Percentiles rank a stretch among this genome's conserved stretches.
phyloP scores from a whole-genome alignment of 2,113 vertebrate species.

The Todiramphus saurophagus region DNA sequence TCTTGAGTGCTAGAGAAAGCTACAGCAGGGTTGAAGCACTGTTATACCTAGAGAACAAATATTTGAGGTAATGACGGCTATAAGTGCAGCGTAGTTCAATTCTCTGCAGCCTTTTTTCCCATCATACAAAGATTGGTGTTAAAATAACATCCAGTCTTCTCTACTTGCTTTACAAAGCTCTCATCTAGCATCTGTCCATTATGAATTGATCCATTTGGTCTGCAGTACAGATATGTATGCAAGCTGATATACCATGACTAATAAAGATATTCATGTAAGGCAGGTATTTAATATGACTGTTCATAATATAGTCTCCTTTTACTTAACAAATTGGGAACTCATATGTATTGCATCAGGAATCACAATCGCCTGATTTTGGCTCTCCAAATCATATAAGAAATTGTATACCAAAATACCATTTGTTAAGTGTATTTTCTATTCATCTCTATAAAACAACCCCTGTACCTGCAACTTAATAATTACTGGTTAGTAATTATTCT shows the following conservation, averaged over 20 bases:
- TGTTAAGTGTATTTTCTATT: not conserved
- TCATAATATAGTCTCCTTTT: not conserved
- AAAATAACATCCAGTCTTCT: not conserved
- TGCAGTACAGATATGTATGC: not conserved
- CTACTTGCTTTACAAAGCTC: not conserved
- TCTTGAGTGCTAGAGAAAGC: not conserved
- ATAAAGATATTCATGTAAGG: not conserved
- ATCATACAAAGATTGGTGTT: not conserved
- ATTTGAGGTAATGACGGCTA: not conserved
- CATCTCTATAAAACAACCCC: not conserved
- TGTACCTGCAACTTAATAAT: not conserved
- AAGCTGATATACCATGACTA: not conserved
- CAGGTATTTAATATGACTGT: not conserved
- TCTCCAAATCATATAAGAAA: not conserved
- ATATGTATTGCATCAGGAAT: not conserved
- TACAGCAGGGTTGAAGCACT: not conserved
- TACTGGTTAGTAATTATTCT: not conserved
- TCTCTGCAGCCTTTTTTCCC: not conserved
- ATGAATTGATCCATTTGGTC: not conserved
- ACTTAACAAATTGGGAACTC: not conserved
- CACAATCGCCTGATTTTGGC: not conserved
- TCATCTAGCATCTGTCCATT: not conserved
- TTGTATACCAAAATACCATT: not conserved
- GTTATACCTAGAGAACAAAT: not conserved
- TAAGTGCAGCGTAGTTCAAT: not conserved